These are phyloP conservation scores for Chymomyza procnemis DNA, from an alignment of 2,888 invertebrate genomes.

Conservation along the genomic window DNA sequence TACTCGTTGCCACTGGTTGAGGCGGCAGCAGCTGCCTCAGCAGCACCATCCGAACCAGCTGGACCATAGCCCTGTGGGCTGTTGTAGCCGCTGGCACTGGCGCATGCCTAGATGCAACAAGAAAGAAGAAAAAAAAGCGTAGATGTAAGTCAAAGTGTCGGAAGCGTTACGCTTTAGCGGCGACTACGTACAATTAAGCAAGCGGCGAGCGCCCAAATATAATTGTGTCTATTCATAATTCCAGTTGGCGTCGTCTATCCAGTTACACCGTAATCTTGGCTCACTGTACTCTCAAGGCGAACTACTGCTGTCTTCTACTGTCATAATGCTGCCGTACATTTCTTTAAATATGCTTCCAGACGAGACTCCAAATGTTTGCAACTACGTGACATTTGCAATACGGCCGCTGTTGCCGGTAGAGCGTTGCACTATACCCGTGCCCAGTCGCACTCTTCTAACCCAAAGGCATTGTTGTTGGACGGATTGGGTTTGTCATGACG, in stretches of 20 bases:
- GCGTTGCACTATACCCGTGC: background rate
- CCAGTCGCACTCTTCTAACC: background rate
- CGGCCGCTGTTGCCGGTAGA: conserved; percentile 38
- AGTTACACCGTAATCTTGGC: conserved; percentile 37
- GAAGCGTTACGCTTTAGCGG: background rate
- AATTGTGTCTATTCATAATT: conserved; percentile 72
- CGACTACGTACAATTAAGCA: conserved; percentile 75
- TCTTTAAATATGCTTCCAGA: conserved; percentile 72
- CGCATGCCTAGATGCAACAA: conserved; percentile 44
- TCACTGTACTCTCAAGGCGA: conserved; percentile 58
- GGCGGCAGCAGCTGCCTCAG: conserved; percentile 47
- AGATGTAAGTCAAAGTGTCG: background rate
- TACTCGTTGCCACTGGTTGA: conserved; percentile 36
- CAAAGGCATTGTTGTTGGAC: conserved; percentile 1
- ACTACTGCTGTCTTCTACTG: conserved; percentile 66
- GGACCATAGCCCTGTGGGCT: conserved; percentile 31
- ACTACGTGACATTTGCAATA: conserved; percentile 72
- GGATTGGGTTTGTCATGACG: background rate
- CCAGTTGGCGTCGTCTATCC: conserved; percentile 50
- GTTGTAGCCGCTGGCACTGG: conserved; percentile 51
- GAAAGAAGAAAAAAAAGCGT: background rate
- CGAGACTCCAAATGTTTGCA: conserved; percentile 20
- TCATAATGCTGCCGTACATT: conserved; percentile 50
- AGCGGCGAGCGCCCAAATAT: conserved; percentile 71
- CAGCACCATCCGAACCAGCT: conserved; percentile 34